Evolutionary conservation across 2,888 invertebrate species (phyloP).

Genomic region (Apodemia hepburni): DNA sequence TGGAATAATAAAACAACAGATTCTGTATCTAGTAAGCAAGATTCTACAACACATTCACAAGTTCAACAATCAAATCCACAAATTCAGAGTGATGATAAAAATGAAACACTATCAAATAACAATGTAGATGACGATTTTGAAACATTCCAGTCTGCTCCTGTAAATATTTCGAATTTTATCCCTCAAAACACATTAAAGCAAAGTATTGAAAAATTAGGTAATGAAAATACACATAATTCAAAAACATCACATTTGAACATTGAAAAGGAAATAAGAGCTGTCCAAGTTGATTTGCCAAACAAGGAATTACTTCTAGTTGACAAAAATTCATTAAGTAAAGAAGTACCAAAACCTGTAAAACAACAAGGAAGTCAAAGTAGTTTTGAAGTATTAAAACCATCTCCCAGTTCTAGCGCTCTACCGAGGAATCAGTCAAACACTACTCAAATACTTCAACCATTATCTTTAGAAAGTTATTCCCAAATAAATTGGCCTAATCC

Average conservation of each 20-base stretch:
- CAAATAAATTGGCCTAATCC: constrained; percentile 84
- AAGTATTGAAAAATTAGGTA: background rate
- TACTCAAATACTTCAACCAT: constrained; percentile 70
- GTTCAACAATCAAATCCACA: constrained; percentile 17
- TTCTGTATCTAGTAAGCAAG: constrained; percentile 10
- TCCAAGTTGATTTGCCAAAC: background rate
- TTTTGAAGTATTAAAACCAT: constrained; percentile 52
- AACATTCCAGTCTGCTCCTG: constrained; percentile 66
- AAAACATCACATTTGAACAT: background rate
- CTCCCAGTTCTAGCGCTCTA: constrained; percentile 35
- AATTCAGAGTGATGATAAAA: constrained; percentile 19
- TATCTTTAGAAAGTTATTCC: constrained; percentile 71
- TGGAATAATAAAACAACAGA: constrained; percentile 40
- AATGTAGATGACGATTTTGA: constrained; percentile 63
- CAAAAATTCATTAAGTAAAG: background rate
- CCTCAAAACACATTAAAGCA: background rate
- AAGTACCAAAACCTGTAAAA: constrained; percentile 36
- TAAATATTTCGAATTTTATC: constrained; percentile 28
- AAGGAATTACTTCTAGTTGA: background rate
- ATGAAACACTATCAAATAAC: constrained; percentile 13
- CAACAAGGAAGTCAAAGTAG: constrained; percentile 30
- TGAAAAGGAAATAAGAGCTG: background rate
- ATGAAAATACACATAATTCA: background rate
- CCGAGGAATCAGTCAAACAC: constrained; percentile 48
- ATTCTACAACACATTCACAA: background rate